These are phyloP conservation scores for Idaea straminata DNA, from an alignment of 2,888 invertebrate species.

Conservation along the genomic window DNA sequence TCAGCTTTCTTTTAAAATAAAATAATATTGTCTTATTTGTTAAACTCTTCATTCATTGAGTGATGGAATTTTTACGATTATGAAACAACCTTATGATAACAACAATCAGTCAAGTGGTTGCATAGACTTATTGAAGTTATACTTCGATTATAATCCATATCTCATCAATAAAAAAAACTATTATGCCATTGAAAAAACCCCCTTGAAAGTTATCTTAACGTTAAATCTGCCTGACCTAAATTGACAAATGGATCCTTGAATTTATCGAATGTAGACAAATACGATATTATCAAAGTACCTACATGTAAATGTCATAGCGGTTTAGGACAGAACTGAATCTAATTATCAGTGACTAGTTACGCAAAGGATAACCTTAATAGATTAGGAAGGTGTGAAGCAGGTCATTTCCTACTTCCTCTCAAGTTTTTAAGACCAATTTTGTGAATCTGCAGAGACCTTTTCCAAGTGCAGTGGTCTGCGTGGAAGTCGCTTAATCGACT, in stretches of 20 bases:
- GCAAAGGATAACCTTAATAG: constrained; percentile 25
- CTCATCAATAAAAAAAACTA: constrained; percentile 6
- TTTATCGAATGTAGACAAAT: constrained; percentile 59
- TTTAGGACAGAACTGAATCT: constrained; percentile 16
- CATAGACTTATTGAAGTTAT: neutral
- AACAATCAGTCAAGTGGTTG: neutral
- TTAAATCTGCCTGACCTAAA: constrained; percentile 69
- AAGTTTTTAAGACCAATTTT: too few relatives aligned
- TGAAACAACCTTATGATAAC: neutral
- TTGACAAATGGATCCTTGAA: constrained; percentile 65
- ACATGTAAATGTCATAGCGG: constrained; percentile 19
- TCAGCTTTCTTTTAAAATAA: neutral
- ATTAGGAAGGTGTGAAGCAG: neutral
- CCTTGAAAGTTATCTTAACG: constrained; percentile 61
- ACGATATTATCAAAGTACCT: constrained; percentile 38
- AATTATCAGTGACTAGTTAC: constrained; percentile 22
- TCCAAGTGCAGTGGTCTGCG: too few relatives aligned
- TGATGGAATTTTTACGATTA: neutral
- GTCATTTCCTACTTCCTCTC: too few relatives aligned
- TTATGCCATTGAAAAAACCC: constrained; percentile 53
- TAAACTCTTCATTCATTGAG: neutral
- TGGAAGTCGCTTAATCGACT: too few relatives aligned
- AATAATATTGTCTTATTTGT: neutral
- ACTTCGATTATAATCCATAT: neutral
- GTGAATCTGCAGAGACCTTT: too few relatives aligned